phyloP scores from a whole-genome alignment of 2,113 vertebrate genomes.

The Aviceda subcristata region DNA sequence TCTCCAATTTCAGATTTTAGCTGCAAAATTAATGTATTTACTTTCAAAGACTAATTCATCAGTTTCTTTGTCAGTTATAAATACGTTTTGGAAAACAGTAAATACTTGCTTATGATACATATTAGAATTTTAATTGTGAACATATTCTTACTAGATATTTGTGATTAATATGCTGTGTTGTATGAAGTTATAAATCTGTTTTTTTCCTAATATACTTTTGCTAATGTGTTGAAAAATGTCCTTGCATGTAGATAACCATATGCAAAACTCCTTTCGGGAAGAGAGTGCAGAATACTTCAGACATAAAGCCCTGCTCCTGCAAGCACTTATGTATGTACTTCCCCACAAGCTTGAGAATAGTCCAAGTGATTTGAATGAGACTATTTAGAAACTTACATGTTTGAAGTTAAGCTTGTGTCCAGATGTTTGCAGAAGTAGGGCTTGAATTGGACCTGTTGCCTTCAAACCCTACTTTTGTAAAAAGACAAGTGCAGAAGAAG shows the following conservation, averaged over 20 bases:
- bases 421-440: neutral
- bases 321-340: neutral
- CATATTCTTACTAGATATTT: neutral
- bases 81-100: neutral
- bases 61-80: neutral
- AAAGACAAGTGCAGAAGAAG: neutral
- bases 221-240: neutral
- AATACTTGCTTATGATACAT: neutral
- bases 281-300: neutral
- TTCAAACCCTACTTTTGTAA: neutral
- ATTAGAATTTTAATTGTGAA: neutral
- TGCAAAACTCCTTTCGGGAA: neutral
- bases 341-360: neutral
- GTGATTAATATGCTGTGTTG: neutral
- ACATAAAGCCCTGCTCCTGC: neutral
- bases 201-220: neutral
- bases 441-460: neutral
- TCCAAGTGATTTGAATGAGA: neutral
- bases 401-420: neutral
- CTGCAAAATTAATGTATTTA: neutral
- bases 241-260: neutral
- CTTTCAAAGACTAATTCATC: neutral
- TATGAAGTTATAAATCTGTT: neutral
- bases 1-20: neutral
- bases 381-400: neutral